Percentiles rank a stretch among this genome's conserved stretches.
Evolutionary conservation across 2,888 invertebrate genomes (phyloP).

Genomic region (Mechanitis messenoides): DNA sequence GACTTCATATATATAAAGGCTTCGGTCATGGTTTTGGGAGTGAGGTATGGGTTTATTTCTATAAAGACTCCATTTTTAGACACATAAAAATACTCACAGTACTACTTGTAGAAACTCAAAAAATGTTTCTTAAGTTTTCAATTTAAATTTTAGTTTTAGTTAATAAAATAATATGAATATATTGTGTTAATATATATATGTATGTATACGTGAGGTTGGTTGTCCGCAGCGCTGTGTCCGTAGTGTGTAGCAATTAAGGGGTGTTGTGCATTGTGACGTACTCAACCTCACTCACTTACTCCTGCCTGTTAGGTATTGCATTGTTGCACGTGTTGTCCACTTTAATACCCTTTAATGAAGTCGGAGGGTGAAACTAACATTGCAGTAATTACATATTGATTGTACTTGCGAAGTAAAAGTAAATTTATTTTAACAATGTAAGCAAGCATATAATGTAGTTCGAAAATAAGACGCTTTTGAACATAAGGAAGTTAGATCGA

Average conservation of each 20-base stretch:
- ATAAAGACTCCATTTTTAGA: too few relatives aligned
- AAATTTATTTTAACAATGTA: too few relatives aligned
- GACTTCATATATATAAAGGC: neutral
- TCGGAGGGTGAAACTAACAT: neutral
- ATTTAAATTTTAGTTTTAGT: too few relatives aligned
- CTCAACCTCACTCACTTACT: constrained; percentile 1
- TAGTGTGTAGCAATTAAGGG: constrained; percentile 5
- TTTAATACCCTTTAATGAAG: constrained; percentile 5
- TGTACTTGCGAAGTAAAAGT: neutral
- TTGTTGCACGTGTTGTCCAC: neutral
- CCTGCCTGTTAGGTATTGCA: neutral
- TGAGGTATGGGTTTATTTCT: neutral
- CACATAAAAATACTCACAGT: too few relatives aligned
- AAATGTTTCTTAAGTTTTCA: too few relatives aligned
- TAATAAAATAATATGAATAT: too few relatives aligned
- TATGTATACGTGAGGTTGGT: neutral
- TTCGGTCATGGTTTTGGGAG: neutral
- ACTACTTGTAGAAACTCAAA: too few relatives aligned
- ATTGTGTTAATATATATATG: too few relatives aligned
- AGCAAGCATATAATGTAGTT: neutral
- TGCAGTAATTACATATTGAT: neutral
- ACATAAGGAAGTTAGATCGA: neutral
- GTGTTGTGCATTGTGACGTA: constrained; percentile 4
- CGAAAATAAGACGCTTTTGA: neutral
- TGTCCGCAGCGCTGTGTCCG: neutral